Evolutionary conservation across 2,888 invertebrate species (phyloP), one percentile per base, ranked within the genome.

Genomic region (Drosophila differens): DNA sequence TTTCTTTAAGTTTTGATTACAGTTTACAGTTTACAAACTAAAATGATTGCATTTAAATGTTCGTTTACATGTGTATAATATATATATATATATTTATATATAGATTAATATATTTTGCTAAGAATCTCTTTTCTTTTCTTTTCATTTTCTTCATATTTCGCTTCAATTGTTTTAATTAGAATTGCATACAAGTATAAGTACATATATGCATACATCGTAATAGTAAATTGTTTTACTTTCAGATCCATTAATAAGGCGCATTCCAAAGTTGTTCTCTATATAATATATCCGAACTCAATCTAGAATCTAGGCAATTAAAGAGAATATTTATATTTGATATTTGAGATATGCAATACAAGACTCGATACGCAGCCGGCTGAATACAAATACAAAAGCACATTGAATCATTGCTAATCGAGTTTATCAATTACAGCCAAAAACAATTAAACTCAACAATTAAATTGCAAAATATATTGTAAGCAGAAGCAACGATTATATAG

Each of bases 241-340:
- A 88, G 90, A 91, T 90, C 82, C 90, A 85, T 83, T 83, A 75
- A 74, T 91, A 91, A 91, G 90, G 90, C 91, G 88, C 81, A 79
- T 91, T 88, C 91, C 79, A 88, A 90, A 81, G 78, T 74, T 75
- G 80, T 79, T 82, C 76, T 74, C 60, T 74, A 66, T 81, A 70
- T 63, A 74, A 68, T 79, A 70, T 63, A 74, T 83, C 81, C 83
- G 87, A 86, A 89, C 70, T 84, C 81, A 83, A 81, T 83, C 88
- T 82, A 80, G 83, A 71, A 88, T 78, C 83, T 88, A 91, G 59
- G 61, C 63, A 85, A 85, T 87, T 80, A 85, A 85, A 81, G 71
- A 90, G 80, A 78, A 76, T 82, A 72, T 39, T 28, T 57, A 37
- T 55, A 54, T 58, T 44, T 44, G 59, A 78, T 82, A 79, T 80